Percentiles rank a stretch among this genome's conserved stretches.
Conservation (phyloP, 2,888 invertebrate genomes). For the Lymantria dispar region DNA sequence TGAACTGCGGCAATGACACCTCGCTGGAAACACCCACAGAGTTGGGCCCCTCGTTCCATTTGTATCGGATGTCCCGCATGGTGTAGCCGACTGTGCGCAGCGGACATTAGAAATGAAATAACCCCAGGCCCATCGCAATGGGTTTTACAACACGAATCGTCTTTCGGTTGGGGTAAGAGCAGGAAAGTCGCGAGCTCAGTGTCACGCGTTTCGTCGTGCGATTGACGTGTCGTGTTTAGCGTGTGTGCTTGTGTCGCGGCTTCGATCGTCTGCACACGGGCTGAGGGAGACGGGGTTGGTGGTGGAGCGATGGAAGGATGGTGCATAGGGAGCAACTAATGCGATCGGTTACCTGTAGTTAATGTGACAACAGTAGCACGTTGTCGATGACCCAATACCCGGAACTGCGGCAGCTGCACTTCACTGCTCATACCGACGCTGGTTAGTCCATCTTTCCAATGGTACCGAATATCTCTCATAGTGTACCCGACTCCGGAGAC, state of each 20-base stretch:
- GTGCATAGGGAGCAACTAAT: conserved; percentile 66
- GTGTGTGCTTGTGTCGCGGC: conserved; percentile 76
- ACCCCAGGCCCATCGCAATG: conserved; percentile 81
- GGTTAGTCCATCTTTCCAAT: conserved; percentile 95
- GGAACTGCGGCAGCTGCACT: conserved; percentile 98
- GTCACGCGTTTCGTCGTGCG: conserved; percentile 72
- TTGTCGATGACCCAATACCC: conserved; percentile 97
- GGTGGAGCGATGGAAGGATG: conserved; percentile 66
- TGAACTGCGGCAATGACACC: conserved; percentile 97
- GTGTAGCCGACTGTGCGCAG: conserved; percentile 96
- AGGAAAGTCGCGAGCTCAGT: conserved; percentile 64
- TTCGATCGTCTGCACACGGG: conserved; percentile 71
- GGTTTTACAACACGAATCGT: conserved; percentile 77
- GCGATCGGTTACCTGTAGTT: conserved; percentile 93
- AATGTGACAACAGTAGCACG: conserved; percentile 96
- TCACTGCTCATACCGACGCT: conserved; percentile 97
- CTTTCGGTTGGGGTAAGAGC: conserved; percentile 73
- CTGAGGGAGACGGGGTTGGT: conserved; percentile 77
- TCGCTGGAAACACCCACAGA: conserved; percentile 96
- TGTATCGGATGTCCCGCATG: conserved; percentile 98
- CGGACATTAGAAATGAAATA: conserved; percentile 77
- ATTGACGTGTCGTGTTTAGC: conserved; percentile 70
- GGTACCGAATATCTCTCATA: conserved; percentile 98
- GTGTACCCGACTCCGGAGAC: conserved; percentile 95
- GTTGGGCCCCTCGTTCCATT: conserved; percentile 97